These are phyloP conservation scores for Tromatobia lineatoria DNA, from an alignment of 2,888 invertebrate species.

Conservation along the genomic window DNA sequence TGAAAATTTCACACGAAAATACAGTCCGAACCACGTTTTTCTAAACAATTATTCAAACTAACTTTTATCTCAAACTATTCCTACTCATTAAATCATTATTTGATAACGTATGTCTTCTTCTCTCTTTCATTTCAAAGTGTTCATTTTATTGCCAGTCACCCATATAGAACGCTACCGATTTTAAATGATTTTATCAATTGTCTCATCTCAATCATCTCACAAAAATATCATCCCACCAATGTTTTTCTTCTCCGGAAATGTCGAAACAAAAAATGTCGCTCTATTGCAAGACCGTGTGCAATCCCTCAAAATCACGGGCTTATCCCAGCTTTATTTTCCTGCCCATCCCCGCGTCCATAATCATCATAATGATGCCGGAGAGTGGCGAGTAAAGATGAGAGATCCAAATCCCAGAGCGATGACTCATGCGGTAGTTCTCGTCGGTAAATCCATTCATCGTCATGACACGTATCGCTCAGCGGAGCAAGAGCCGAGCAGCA, in stretches of 20 bases:
- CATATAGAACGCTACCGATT: too few species aligned
- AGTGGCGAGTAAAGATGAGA: slow-evolving; percentile 50
- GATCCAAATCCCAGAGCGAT: slow-evolving; percentile 62
- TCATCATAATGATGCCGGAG: slow-evolving; percentile 29
- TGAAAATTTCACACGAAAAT: too few species aligned
- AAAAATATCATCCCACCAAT: too few species aligned
- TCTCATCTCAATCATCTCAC: too few species aligned
- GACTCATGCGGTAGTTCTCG: slow-evolving; percentile 60
- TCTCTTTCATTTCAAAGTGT: too few species aligned
- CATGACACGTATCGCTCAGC: slow-evolving; percentile 58
- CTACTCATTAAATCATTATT: too few species aligned
- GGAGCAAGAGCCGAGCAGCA: neutral
- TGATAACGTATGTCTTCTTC: too few species aligned
- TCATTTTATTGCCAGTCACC: too few species aligned
- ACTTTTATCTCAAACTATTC: too few species aligned
- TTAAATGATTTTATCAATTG: too few species aligned
- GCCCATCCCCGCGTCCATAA: slow-evolving; percentile 21
- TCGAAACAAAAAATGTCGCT: neutral
- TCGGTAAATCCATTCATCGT: slow-evolving; percentile 67
- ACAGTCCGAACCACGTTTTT: too few species aligned
- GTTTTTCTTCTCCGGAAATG: neutral
- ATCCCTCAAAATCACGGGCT: neutral
- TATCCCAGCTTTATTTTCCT: slow-evolving; percentile 7
- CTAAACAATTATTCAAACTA: too few species aligned
- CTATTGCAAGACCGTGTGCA: neutral